Percentiles rank a stretch among this genome's conserved stretches.
Conservation (phyloP, 2,113 vertebrate species). For the Callaeas wilsoni region DNA sequence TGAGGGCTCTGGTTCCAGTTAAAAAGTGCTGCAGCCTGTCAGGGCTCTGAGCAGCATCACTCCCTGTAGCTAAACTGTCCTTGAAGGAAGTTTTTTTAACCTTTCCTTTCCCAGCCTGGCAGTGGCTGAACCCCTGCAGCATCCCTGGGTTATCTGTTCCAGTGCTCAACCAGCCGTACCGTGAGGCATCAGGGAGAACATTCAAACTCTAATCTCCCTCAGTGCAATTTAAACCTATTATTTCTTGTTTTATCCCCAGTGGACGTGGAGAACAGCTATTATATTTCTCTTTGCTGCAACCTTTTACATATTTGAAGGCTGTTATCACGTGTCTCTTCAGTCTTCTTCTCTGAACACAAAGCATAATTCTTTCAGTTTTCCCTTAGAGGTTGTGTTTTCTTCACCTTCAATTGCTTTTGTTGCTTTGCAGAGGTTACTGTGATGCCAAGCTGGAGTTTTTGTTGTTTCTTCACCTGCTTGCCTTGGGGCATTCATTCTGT, state of each 20-base stretch:
- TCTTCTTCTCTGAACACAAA: neutral
- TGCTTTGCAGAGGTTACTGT: constrained; percentile 9
- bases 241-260: constrained; percentile 52
- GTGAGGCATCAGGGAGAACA: neutral
- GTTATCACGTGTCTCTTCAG: constrained; percentile 6
- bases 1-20: neutral
- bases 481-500: neutral
- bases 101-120: neutral
- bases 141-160: constrained; percentile 5
- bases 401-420: neutral
- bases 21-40: neutral
- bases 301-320: constrained; percentile 50
- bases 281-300: constrained; percentile 46
- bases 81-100: constrained; percentile 5
- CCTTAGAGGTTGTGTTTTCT: constrained; percentile 26
- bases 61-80: neutral
- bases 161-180: neutral
- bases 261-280: constrained; percentile 25
- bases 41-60: neutral
- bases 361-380: constrained; percentile 23
- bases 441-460: constrained; percentile 10
- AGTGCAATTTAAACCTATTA: constrained; percentile 54
- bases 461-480: constrained; percentile 11
- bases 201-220: constrained; percentile 32
- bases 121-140: neutral